Percentiles rank a stretch among this genome's conserved stretches.
Evolutionary conservation across 2,113 vertebrate species (phyloP).

Genomic region (Anas platyrhynchos): DNA sequence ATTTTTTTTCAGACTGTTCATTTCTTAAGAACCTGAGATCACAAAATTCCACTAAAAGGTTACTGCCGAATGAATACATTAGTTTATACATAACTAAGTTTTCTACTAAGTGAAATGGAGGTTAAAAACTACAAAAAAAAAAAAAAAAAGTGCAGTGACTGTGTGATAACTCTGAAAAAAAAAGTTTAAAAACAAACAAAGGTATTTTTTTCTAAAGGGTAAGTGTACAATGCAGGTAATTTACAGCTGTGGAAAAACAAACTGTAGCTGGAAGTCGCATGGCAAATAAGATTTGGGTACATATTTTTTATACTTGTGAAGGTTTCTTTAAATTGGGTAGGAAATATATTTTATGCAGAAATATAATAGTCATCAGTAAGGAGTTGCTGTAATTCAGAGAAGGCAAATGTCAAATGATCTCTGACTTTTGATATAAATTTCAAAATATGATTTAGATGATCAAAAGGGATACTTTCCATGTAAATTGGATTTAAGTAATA

Average conservation of each 20-base stretch:
- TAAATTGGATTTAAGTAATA: neutral
- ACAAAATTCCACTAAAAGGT: neutral
- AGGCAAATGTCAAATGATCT: neutral
- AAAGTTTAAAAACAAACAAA: neutral
- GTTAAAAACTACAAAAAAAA: neutral
- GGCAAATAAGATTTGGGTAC: neutral
- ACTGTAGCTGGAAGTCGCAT: neutral
- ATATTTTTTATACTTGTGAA: neutral
- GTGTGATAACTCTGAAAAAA: neutral
- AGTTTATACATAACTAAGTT: neutral
- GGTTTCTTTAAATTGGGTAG: neutral
- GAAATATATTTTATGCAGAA: neutral
- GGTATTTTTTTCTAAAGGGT: neutral
- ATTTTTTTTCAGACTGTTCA: neutral
- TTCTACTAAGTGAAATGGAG: neutral
- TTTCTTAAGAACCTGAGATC: neutral
- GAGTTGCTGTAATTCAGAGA: neutral
- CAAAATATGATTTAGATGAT: neutral
- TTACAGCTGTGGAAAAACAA: neutral
- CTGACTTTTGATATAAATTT: neutral
- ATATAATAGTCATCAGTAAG: neutral
- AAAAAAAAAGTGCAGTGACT: neutral
- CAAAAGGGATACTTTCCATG: rapidly evolving
- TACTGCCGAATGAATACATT: neutral
- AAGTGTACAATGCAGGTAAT: neutral